Evolutionary conservation across 2,113 vertebrate species (phyloP), one percentile per base, ranked within the genome.

Genomic region (Morone chrysops): DNA sequence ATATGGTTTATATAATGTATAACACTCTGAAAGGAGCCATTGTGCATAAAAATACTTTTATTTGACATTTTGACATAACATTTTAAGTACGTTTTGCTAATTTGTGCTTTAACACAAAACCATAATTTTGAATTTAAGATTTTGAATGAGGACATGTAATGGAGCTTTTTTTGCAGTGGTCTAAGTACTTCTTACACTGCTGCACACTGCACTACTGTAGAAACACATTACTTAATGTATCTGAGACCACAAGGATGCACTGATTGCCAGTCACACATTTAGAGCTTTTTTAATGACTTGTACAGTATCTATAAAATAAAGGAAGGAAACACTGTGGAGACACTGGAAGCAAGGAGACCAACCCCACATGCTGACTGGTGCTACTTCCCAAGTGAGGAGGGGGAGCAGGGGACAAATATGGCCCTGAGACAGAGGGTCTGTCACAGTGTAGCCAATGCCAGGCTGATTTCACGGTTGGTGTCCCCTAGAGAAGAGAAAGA

Each of bases 381-480:
- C 82, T 85, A 60, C 85, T 81, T 89, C 90, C 80, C 81, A 75
- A 84, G 84, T 73, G 80, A 80, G 68, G 75, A 80, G 38, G 70
- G 48, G 80, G 87, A 75, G 80, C 71, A 89, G 84, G 84, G 88
- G 85, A 61, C 81, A 89, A 91, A 89, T 81, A 87, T 90, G 90
- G 88, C 93, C 86, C 80, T 36, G 41, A 92, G 91, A 92, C 87
- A 89, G 77, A 88, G 88, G 87, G 90, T 90, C 92, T 90, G 85
- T 92, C 90, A 88, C 87, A 81, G 90, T 88, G 91, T 69, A 84
- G 88, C 89, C 90, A 87, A 82, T 89, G 94, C 94, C 95, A 94
- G 91, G 78, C 90, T 93, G 94, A 95, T 95, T 95, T 95, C 93
- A 94, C 83, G 90, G 75, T 89, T 92, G 91, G 92, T 72, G 90